phyloP scores from a whole-genome alignment of 2,888 invertebrate genomes.

The Tiliacea aurago region DNA sequence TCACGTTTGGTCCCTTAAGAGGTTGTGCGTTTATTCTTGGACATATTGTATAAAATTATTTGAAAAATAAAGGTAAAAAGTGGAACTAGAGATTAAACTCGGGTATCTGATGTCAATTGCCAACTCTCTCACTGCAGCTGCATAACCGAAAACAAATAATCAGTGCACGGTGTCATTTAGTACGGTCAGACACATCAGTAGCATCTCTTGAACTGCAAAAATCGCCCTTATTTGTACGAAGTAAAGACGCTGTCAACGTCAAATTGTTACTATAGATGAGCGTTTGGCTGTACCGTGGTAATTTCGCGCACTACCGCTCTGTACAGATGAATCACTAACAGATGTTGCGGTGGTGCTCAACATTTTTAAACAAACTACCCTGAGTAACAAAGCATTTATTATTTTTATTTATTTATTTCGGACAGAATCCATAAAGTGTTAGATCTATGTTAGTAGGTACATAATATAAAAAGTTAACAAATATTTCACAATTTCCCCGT shows the following conservation, averaged over 20 bases:
- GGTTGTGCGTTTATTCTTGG: no score
- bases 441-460: no score
- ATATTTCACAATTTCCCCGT: no score
- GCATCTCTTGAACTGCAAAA: background rate
- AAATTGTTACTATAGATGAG: background rate
- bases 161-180: conserved; percentile 28
- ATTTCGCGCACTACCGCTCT: conserved; percentile 63
- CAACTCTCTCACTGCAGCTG: conserved; percentile 42
- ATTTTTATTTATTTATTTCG: no score
- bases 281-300: conserved; percentile 35
- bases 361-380: background rate
- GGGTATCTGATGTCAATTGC: conserved; percentile 24
- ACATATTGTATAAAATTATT: no score
- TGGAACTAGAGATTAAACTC: conserved; percentile 30
- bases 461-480: no score
- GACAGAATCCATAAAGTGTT: no score
- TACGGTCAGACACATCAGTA: background rate
- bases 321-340: conserved; percentile 63
- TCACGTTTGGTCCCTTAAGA: no score
- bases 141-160: conserved; percentile 44
- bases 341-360: conserved; percentile 33
- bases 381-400: background rate
- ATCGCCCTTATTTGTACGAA: background rate
- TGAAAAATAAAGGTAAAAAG: background rate
- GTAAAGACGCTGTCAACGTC: background rate